Base-by-base conservation (phyloP, 2,888 invertebrate species). In the Mantis religiosa region DNA sequence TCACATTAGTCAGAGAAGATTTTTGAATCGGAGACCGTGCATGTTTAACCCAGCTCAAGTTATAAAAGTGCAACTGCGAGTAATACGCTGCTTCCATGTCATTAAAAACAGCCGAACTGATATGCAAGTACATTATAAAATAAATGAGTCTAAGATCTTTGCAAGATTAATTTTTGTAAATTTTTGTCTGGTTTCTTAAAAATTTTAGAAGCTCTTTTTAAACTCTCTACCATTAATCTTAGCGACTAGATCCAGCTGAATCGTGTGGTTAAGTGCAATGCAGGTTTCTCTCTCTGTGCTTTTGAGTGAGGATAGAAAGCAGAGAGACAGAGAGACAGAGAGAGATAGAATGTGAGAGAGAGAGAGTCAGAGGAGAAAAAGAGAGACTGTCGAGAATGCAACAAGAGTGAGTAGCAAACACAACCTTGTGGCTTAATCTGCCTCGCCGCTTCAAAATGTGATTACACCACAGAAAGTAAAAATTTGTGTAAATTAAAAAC, bases 401-500 rank as follows among this genome's bases (percentile, higher is more conserved):
- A 12, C 4, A 20, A 6, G 25, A 25, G 54, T 20, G 54, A 71
- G 25, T 20, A 20, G 20, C 20, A 0, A 71, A 20, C 54, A 71
- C 6, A 71, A 25, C 6, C 54, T 71, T 71, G 20, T 71, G 20
- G 25, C 54, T 71, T 71, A 71, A 71, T 71, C 54, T 71, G 54
- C 54, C 54, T 71, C 4, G 20, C 54, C 3, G 54, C 54, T 71
- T 71, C 54, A 71, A 71, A 71, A 84, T 84, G n/a, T 84, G 34
- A 84, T 84, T 84, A 84, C 20, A 84, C 28, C 47, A 84, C 34
- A 84, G 28, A 81, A 87, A 81, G 25, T 15, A 87, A 87, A n/a
- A 87, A 87, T 34, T 87, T 82, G 87, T 87, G 82, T 82, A 87
- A 87, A 87, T 87, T 87, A 87, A 87, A 87, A 87, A 87, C n/a